Base-by-base conservation (phyloP, 1,140 invertebrate species). In the Trichonephila clavipes region DNA sequence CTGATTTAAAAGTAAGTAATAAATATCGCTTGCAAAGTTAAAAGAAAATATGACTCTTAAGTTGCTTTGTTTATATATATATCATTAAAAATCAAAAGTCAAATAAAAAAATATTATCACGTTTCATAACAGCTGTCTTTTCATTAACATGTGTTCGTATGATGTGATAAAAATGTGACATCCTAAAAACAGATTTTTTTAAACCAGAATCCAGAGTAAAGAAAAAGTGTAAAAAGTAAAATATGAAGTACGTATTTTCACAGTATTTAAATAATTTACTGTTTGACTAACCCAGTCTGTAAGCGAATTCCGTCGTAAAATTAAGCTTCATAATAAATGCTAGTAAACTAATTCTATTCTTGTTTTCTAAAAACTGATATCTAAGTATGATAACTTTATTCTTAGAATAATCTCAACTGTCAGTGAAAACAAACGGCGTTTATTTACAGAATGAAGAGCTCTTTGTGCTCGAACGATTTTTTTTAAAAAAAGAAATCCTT, bases 351-450 rank as follows among this genome's bases (percentile, higher is more conserved):
- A 77, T 16, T 18, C 34, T 40, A 4, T 40, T 77, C 72, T 34
- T 77, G 72, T 40, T 77, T 34, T 18, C 28, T 12, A 28, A 18
- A 77, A 77, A 77, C 28, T 77, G 72, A 77, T 77, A 40, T 28
- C 72, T 18, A 40, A 77, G 28, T 77, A 34, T 77, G 72, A 77
- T 77, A 77, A 77, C 28, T 77, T 77, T 77, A 77, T 77, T 77
- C 72, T 77, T 40, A 77, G 72, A 77, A 77, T 77, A 34, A 77
- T 77, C 72, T 77, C 14, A 77, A 34, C 72, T 77, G 72, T 34
- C 28, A 40, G 24, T 0, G 69, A 77, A 77, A 77, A 77, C 72
- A 77, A 72, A 16, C 28, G 72, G 34, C 72, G 34, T 10, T 77
- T 77, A 77, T 77, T 34, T 12, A 40, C 14, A 16, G 34, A 6